A percentile compares a stretch with the other conserved stretches of the same genome.
Conservation (phyloP, 1,140 invertebrate genomes). For the Proales similis region DNA sequence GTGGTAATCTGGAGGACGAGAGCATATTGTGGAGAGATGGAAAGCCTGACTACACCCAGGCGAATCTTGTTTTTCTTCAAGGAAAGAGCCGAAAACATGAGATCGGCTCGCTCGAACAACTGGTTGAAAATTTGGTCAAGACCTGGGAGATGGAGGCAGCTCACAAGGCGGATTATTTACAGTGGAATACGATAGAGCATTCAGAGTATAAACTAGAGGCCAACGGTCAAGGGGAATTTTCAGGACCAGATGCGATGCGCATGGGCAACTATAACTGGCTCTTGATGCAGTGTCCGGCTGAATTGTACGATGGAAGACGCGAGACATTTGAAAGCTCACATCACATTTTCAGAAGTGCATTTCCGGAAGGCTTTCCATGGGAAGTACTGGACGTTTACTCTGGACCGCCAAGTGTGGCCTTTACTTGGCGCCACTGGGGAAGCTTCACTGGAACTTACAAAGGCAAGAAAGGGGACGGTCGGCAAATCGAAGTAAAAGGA, state of each 20-base stretch:
- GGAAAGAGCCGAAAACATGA: conserved; percentile 39
- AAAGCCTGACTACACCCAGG: conserved; percentile 39
- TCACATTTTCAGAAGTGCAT: conserved; percentile 39
- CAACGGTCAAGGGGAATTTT: conserved; percentile 39
- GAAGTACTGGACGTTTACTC: conserved; percentile 42
- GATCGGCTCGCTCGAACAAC: conserved; percentile 40
- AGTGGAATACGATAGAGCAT: conserved; percentile 40
- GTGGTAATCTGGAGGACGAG: conserved; percentile 3
- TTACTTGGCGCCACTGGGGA: conserved; percentile 43
- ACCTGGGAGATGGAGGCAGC: conserved; percentile 41
- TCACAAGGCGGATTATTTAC: conserved; percentile 39
- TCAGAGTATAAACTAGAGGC: conserved; percentile 34
- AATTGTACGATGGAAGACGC: conserved; percentile 38
- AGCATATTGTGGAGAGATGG: conserved; percentile 33
- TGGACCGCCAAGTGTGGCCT: conserved; percentile 41
- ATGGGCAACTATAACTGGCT: conserved; percentile 41
- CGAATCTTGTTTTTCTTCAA: conserved; percentile 39
- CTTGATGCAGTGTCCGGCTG: conserved; percentile 37
- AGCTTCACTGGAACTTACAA: conserved; percentile 40
- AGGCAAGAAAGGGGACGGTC: conserved; percentile 39
- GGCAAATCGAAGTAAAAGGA: conserved; percentile 41
- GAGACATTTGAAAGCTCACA: conserved; percentile 39
- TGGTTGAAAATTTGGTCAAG: conserved; percentile 41
- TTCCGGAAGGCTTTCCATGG: conserved; percentile 41
- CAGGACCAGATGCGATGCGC: conserved; percentile 38